Evolutionary conservation across 2,113 vertebrate genomes (phyloP).

Genomic region (Prochilodus magdalenae): DNA sequence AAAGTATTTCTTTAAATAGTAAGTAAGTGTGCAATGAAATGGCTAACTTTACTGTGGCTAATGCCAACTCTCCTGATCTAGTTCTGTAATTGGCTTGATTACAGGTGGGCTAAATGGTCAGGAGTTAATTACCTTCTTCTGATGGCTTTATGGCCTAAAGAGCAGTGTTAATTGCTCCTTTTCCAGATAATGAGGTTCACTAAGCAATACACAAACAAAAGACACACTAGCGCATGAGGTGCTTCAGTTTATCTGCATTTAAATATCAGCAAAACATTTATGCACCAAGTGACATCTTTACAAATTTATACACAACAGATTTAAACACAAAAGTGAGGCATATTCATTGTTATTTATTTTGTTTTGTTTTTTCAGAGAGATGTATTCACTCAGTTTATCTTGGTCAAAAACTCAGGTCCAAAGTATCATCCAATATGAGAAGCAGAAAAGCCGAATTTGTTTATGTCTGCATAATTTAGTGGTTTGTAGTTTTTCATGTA

Average conservation of each 20-base stretch:
- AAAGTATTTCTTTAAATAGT: too few relatives aligned
- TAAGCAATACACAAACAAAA: neutral
- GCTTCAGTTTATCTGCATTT: neutral
- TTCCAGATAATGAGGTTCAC: neutral
- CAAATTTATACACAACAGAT: slow-evolving; percentile 6
- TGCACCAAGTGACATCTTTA: slow-evolving; percentile 1
- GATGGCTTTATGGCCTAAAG: neutral
- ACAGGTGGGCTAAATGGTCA: slow-evolving; percentile 1
- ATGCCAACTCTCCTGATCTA: neutral
- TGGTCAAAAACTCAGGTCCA: too few relatives aligned
- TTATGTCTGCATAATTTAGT: too few relatives aligned
- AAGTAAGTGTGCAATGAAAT: too few relatives aligned
- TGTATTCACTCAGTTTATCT: too few relatives aligned
- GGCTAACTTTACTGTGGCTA: too few relatives aligned
- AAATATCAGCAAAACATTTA: neutral
- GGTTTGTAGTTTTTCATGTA: too few relatives aligned
- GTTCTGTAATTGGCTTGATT: neutral
- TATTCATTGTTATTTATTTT: too few relatives aligned
- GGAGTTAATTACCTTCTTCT: neutral
- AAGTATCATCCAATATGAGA: too few relatives aligned
- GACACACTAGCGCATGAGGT: neutral
- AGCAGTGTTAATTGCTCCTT: neutral
- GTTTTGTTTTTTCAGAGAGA: too few relatives aligned
- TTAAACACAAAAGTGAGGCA: too few relatives aligned
- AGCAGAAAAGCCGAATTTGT: too few relatives aligned